phyloP scores from a whole-genome alignment of 1,140 invertebrate species.

The Drosophila insularis region DNA sequence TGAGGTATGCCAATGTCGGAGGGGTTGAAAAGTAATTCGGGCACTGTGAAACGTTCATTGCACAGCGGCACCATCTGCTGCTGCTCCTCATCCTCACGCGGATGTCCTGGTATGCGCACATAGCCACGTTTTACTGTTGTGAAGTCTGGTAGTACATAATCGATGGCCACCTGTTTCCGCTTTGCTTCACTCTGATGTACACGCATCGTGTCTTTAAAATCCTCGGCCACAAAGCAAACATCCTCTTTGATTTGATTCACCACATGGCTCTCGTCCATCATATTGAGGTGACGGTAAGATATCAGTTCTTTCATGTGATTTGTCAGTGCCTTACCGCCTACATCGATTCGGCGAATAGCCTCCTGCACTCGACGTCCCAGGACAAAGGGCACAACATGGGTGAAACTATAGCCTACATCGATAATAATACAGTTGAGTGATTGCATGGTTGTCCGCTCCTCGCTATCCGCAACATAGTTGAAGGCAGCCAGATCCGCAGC shows the following conservation, averaged over 20 bases:
- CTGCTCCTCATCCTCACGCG: conserved; percentile 61
- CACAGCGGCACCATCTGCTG: conserved; percentile 93
- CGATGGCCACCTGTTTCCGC: conserved; percentile 88
- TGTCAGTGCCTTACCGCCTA: conserved; percentile 98
- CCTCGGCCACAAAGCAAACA: conserved; percentile 94
- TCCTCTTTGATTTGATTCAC: conserved; percentile 99
- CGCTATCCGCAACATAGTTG: conserved; percentile 84
- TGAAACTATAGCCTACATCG: conserved; percentile 97
- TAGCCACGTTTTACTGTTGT: conserved; percentile 92
- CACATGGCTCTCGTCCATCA: conserved; percentile 99
- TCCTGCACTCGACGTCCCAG: conserved; percentile 92
- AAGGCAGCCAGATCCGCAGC: conserved; percentile 88
- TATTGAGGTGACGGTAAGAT: conserved; percentile 95
- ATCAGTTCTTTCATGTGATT: conserved; percentile 99
- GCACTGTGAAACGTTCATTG: conserved; percentile 96
- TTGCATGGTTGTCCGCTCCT: conserved; percentile 68
- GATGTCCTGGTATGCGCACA: conserved; percentile 82
- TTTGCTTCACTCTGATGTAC: conserved; percentile 86
- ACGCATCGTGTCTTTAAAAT: conserved; percentile 94
- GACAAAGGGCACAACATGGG: conserved; percentile 97
- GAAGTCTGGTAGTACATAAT: conserved; percentile 98
- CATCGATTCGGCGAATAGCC: conserved; percentile 92
- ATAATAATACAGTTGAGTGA: conserved; percentile 92
- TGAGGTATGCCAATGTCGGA: conserved; percentile 95
- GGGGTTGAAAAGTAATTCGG: conserved; percentile 97